These are phyloP conservation scores for Cephalopachus bancanus DNA, from an alignment of 2,797 vertebrate genomes.

Conservation along the genomic window DNA sequence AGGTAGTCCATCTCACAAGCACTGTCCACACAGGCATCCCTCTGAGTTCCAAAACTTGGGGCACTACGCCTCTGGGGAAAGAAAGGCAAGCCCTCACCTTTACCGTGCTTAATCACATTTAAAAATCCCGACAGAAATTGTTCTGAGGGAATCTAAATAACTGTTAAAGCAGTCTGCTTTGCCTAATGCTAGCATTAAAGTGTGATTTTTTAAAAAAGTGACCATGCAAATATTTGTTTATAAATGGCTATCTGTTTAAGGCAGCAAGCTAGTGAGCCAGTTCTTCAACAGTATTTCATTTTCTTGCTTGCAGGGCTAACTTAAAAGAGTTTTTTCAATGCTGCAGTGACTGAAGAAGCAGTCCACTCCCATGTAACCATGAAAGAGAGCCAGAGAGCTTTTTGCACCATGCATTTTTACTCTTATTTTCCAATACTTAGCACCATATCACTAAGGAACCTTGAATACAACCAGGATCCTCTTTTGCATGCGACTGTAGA, in stretches of 20 bases:
- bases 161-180: slow-evolving; percentile 80
- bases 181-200: slow-evolving; percentile 77
- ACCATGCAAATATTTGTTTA: slow-evolving; percentile 84
- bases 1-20: not conserved
- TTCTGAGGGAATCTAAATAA: slow-evolving; percentile 66
- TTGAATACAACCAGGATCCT: slow-evolving; percentile 88
- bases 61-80: not conserved
- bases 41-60: not conserved
- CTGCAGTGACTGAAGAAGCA: slow-evolving; percentile 99
- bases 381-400: slow-evolving; percentile 95
- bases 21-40: not conserved
- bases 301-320: slow-evolving; percentile 99
- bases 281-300: slow-evolving; percentile 96
- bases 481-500: slow-evolving; percentile 97
- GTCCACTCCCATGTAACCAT: slow-evolving; percentile 97
- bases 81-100: not conserved
- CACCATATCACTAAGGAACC: slow-evolving; percentile 95
- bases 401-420: slow-evolving; percentile 93
- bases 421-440: slow-evolving; percentile 91
- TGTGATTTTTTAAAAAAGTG: slow-evolving; percentile 80
- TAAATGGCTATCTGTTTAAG: slow-evolving; percentile 90
- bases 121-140: slow-evolving; percentile 50
- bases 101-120: not conserved
- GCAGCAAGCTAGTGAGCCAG: slow-evolving; percentile 94
- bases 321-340: slow-evolving; percentile 99